These are phyloP conservation scores for Rallus crepitans DNA, from an alignment of 2,797 vertebrate genomes.

Conservation along the genomic window DNA sequence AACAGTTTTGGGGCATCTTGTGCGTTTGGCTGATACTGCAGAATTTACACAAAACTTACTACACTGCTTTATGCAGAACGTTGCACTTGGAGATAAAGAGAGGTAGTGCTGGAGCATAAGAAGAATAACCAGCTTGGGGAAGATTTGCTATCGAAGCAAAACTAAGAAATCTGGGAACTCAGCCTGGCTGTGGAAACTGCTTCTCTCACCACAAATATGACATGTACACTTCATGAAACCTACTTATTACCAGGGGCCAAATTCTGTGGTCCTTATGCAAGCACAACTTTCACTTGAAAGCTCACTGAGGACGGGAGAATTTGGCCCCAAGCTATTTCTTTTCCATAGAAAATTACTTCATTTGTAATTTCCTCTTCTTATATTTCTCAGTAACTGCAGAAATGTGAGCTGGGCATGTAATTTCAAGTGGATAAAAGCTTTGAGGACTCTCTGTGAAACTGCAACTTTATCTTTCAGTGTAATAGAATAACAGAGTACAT, in stretches of 20 bases:
- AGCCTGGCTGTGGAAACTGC: constrained; percentile 81
- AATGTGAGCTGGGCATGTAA: constrained; percentile 56
- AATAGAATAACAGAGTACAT: constrained; percentile 24
- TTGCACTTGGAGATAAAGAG: neutral
- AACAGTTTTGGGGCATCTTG: neutral
- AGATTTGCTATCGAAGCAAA: constrained; percentile 75
- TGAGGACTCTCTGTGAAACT: constrained; percentile 24
- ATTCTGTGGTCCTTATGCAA: constrained; percentile 64
- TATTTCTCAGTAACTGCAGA: constrained; percentile 68
- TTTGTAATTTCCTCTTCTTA: constrained; percentile 72
- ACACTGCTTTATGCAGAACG: neutral
- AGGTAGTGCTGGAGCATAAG: constrained; percentile 32
- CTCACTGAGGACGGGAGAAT: constrained; percentile 46
- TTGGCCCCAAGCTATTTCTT: constrained; percentile 75
- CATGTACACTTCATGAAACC: constrained; percentile 74
- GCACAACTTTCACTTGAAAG: constrained; percentile 52
- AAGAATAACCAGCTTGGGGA: constrained; percentile 53
- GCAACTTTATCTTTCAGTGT: constrained; percentile 12
- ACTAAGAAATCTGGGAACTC: constrained; percentile 73
- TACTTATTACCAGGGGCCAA: constrained; percentile 71
- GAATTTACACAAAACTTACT: neutral
- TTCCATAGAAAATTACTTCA: constrained; percentile 84
- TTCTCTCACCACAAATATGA: constrained; percentile 80
- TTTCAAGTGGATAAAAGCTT: constrained; percentile 19
- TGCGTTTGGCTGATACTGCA: neutral